A percentile compares a stretch with the other conserved stretches of the same genome.
Conservation (phyloP, 2,888 invertebrate species). For the Bimastos eiseni region DNA sequence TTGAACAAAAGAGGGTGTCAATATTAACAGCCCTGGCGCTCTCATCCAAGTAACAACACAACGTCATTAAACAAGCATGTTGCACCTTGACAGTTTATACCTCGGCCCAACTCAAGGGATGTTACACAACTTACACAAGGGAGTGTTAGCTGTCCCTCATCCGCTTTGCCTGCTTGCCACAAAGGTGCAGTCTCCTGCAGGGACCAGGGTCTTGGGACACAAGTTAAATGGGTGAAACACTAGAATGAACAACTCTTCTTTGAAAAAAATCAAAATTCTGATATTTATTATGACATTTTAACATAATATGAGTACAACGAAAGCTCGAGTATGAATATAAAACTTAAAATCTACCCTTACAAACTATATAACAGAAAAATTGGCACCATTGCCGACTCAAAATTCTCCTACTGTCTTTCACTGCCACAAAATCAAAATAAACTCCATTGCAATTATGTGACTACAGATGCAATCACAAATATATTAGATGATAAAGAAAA, state of each 20-base stretch:
- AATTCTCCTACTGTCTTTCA: neutral
- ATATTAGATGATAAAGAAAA: neutral
- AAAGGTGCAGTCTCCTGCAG: too few relatives aligned
- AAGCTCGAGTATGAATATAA: neutral
- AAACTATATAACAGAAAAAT: neutral
- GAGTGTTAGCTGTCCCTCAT: too few relatives aligned
- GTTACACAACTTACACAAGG: too few relatives aligned
- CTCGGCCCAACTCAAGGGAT: too few relatives aligned
- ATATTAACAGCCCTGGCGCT: too few relatives aligned
- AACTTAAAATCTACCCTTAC: neutral
- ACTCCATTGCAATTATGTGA: neutral
- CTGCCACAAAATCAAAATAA: neutral
- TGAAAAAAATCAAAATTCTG: neutral
- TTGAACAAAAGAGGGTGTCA: too few relatives aligned
- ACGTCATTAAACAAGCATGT: too few relatives aligned
- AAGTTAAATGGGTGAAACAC: neutral
- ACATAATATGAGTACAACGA: neutral
- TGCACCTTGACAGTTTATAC: too few relatives aligned
- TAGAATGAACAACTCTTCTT: neutral
- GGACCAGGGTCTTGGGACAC: too few relatives aligned
- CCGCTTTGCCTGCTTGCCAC: too few relatives aligned
- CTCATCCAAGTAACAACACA: too few relatives aligned
- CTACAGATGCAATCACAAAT: neutral
- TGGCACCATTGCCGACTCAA: neutral
- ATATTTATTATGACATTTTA: neutral